Evolutionary conservation across 2,888 invertebrate species (phyloP).

Genomic region (Agrypnus murinus): DNA sequence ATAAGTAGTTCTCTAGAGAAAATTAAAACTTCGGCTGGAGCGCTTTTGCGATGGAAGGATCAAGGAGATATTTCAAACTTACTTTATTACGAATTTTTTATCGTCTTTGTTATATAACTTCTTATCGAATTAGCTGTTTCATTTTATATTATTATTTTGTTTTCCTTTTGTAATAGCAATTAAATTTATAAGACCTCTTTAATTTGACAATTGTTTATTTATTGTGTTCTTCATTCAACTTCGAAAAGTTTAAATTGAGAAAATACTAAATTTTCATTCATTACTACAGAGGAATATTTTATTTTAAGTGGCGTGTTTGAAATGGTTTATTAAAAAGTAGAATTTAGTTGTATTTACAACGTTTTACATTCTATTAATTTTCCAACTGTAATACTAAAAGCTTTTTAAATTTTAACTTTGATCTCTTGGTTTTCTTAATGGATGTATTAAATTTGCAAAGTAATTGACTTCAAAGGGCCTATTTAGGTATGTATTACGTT

Average conservation of each 20-base stretch:
- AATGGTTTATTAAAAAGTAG: too few relatives aligned
- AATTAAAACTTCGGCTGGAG: conserved; percentile 54
- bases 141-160: conserved; percentile 28
- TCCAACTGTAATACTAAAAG: too few relatives aligned
- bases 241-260: not conserved
- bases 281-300: too few relatives aligned
- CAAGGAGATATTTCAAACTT: conserved; percentile 58
- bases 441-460: too few relatives aligned
- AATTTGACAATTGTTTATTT: conserved; percentile 1
- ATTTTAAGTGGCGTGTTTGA: too few relatives aligned
- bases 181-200: conserved; percentile 6
- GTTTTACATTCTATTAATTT: too few relatives aligned
- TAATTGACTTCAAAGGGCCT: too few relatives aligned
- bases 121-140: conserved; percentile 53
- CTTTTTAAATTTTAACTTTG: too few relatives aligned
- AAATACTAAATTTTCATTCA: not conserved
- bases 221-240: too few relatives aligned
- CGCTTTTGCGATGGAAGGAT: conserved; percentile 51
- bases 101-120: conserved; percentile 56
- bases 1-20: conserved; percentile 53
- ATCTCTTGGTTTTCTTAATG: too few relatives aligned
- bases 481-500: too few relatives aligned
- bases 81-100: conserved; percentile 58
- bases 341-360: too few relatives aligned
- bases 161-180: conserved; percentile 13